Evolutionary conservation across 2,113 vertebrate species (phyloP).

Genomic region (Vulpes ferrilata): DNA sequence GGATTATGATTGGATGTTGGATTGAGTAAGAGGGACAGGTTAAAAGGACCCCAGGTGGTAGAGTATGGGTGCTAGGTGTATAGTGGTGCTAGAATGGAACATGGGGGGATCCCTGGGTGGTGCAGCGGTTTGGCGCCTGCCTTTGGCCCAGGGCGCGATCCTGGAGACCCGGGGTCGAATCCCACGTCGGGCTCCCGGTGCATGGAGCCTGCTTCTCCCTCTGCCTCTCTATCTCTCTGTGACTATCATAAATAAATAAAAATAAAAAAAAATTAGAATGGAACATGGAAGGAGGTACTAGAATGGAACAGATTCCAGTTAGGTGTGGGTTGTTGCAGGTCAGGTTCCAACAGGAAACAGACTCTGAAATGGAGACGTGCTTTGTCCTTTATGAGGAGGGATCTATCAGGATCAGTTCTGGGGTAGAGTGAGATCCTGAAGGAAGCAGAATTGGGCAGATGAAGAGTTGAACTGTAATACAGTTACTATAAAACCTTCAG

Average conservation of each 20-base stretch:
- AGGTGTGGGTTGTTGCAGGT: too few relatives aligned
- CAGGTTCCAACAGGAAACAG: background rate
- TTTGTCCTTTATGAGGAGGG: background rate
- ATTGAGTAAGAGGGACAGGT: background rate
- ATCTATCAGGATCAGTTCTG: background rate
- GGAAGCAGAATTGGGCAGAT: background rate
- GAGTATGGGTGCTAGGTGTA: background rate
- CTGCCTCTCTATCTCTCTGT: too few relatives aligned
- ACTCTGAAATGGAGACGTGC: background rate
- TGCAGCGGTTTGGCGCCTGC: too few relatives aligned
- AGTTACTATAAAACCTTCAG: background rate
- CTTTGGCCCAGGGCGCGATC: too few relatives aligned
- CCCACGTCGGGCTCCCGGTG: too few relatives aligned
- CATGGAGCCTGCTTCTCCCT: too few relatives aligned
- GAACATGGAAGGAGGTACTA: background rate
- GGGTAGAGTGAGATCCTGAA: background rate
- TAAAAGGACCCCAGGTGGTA: background rate
- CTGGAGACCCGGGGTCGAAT: too few relatives aligned
- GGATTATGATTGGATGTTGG: background rate
- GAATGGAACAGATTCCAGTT: background rate
- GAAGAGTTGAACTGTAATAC: background rate
- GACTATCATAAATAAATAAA: too few relatives aligned
- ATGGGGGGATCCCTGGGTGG: too few relatives aligned
- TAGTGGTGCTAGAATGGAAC: background rate
- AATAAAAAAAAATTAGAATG: too few relatives aligned